phyloP scores from a whole-genome alignment of 1,140 invertebrate genomes.

The Drosophila takahashii region DNA sequence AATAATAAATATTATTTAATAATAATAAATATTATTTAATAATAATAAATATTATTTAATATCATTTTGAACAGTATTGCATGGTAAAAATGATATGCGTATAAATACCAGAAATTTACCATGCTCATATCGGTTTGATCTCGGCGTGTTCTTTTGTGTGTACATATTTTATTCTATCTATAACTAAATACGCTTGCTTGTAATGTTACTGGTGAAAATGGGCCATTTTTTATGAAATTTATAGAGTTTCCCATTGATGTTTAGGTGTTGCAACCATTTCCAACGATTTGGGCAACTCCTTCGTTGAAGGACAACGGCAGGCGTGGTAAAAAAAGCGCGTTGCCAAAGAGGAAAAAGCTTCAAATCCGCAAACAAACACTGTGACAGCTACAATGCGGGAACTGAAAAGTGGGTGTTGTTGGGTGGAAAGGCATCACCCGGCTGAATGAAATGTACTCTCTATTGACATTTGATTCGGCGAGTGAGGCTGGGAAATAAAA shows the following conservation, averaged over 20 bases:
- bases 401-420: constrained; percentile 29
- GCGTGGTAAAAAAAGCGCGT: constrained; percentile 56
- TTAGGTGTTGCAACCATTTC: not conserved
- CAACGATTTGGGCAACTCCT: not conserved
- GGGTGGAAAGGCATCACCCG: constrained; percentile 46
- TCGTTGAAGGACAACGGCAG: constrained; percentile 16
- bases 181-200: too few species aligned
- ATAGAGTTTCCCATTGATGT: not conserved
- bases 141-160: too few species aligned
- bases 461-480: constrained; percentile 79
- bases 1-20: too few species aligned
- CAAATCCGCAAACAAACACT: constrained; percentile 81
- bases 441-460: constrained; percentile 81
- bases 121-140: too few species aligned
- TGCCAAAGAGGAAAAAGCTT: constrained; percentile 71
- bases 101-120: too few species aligned
- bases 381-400: constrained; percentile 71
- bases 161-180: too few species aligned
- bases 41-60: too few species aligned
- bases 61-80: too few species aligned
- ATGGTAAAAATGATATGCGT: too few species aligned
- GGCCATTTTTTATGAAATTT: not conserved
- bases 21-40: too few species aligned
- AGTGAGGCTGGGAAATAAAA: constrained; percentile 19
- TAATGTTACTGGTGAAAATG: too few species aligned